Percentiles rank a stretch among this genome's conserved stretches.
phyloP scores from a whole-genome alignment of 2,797 vertebrate genomes.

The Lithobates pipiens region DNA sequence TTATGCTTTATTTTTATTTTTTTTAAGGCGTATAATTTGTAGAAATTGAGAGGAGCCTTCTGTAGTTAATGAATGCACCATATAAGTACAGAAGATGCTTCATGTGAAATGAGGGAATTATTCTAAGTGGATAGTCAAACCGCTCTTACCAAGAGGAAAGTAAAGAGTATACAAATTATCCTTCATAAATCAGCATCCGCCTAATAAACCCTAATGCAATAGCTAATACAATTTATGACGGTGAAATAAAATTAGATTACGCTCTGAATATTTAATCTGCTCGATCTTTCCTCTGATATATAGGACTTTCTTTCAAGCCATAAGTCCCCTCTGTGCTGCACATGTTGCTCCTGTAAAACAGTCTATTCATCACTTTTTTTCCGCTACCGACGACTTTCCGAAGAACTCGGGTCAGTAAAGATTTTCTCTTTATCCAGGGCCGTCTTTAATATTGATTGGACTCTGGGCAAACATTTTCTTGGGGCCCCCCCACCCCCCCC shows the following conservation, averaged over 20 bases:
- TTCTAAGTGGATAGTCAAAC: constrained; percentile 55
- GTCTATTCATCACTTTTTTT: constrained; percentile 10
- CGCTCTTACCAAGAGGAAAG: constrained; percentile 56
- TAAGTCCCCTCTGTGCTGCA: constrained; percentile 18
- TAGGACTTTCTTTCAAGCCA: constrained; percentile 43
- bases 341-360: background rate
- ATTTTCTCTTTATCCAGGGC: no score
- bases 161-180: constrained; percentile 63
- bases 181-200: constrained; percentile 67
- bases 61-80: constrained; percentile 3
- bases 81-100: constrained; percentile 42
- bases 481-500: no score
- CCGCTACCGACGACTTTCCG: background rate
- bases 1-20: background rate
- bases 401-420: background rate
- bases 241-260: constrained; percentile 70
- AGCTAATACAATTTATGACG: constrained; percentile 69
- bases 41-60: constrained; percentile 26
- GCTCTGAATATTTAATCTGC: constrained; percentile 61
- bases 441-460: no score
- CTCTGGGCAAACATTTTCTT: no score
- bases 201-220: constrained; percentile 69
- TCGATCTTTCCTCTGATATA: constrained; percentile 64
- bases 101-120: constrained; percentile 56
- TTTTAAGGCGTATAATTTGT: constrained; percentile 11